phyloP scores from a whole-genome alignment of 2,888 invertebrate genomes.

The Timema cristinae region DNA sequence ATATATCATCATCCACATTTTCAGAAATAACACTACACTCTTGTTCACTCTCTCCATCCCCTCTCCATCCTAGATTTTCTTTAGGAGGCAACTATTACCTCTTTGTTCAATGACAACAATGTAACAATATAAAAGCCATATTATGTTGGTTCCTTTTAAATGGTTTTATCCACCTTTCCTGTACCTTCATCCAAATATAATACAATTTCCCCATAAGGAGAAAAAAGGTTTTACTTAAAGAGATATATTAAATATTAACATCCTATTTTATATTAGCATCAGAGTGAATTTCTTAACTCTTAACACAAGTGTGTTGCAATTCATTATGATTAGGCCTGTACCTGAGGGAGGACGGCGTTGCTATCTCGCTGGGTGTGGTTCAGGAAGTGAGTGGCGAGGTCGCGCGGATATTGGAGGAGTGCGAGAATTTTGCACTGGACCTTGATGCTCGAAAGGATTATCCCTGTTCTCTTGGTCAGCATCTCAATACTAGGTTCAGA shows the following conservation, averaged over 20 bases:
- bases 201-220: too few relatives aligned
- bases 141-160: too few relatives aligned
- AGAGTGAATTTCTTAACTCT: not conserved
- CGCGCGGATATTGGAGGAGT: constrained; percentile 44
- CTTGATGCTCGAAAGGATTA: constrained; percentile 19
- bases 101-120: too few relatives aligned
- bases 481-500: constrained; percentile 45
- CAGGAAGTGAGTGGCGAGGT: constrained; percentile 40
- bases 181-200: not conserved
- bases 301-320: not conserved
- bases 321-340: constrained; percentile 33
- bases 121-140: too few relatives aligned
- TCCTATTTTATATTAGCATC: not conserved
- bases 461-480: constrained; percentile 43
- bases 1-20: not conserved
- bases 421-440: constrained; percentile 38
- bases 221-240: too few relatives aligned
- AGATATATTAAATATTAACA: not conserved
- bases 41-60: not conserved
- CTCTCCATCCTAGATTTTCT: not conserved
- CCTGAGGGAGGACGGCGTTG: constrained; percentile 40
- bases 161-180: too few relatives aligned
- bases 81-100: not conserved
- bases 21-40: too few relatives aligned
- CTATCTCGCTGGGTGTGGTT: constrained; percentile 43